phyloP scores from a whole-genome alignment of 2,113 vertebrate species.

The Alectura lathami region DNA sequence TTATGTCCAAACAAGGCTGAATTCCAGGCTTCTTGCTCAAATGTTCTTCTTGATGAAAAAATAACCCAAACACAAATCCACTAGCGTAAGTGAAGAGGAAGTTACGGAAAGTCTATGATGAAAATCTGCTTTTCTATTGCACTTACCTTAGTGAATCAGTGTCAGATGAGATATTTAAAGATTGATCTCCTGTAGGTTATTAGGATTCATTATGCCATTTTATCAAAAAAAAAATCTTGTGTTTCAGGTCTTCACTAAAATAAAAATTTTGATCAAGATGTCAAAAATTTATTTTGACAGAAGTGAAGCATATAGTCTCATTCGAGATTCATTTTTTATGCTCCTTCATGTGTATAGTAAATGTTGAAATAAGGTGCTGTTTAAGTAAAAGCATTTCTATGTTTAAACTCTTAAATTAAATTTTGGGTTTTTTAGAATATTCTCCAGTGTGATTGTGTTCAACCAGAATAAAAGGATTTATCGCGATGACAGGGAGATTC shows the following conservation, averaged over 20 bases:
- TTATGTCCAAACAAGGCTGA: neutral
- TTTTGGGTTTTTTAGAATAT: neutral
- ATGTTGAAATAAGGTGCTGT: neutral
- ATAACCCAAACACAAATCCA: neutral
- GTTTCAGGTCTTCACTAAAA: neutral
- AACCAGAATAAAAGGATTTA: neutral
- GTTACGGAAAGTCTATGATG: conserved; percentile 18
- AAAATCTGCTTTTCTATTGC: neutral
- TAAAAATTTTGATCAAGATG: neutral
- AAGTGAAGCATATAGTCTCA: neutral
- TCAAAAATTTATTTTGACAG: neutral
- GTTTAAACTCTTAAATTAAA: neutral
- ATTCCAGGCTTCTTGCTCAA: conserved; percentile 25
- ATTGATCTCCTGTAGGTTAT: neutral
- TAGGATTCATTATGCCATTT: neutral
- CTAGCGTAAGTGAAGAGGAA: conserved; percentile 13
- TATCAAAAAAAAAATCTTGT: neutral
- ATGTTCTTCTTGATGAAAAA: conserved; percentile 19
- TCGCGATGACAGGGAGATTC: neutral
- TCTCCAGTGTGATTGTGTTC: neutral
- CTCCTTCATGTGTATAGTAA: neutral
- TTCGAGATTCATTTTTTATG: neutral
- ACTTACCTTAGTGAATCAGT: conserved; percentile 18
- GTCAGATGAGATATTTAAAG: neutral
- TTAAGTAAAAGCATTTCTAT: neutral